Evolutionary conservation across 2,888 invertebrate species (phyloP).

Genomic region (Stenodema calcarata): DNA sequence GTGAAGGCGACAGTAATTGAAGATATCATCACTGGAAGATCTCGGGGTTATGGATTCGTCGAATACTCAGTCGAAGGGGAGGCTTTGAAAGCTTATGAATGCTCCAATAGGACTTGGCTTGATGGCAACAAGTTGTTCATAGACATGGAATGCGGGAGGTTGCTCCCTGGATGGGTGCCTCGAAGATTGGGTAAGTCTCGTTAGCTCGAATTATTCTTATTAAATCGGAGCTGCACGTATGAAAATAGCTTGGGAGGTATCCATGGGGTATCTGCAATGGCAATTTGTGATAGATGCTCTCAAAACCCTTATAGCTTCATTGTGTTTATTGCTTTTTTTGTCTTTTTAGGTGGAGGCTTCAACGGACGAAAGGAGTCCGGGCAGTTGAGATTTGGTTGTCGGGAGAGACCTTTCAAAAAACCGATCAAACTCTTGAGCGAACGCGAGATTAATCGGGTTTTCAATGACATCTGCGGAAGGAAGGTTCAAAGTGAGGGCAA

Average conservation of each 20-base stretch:
- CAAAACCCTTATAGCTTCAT: too few species aligned
- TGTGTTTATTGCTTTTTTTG: background rate
- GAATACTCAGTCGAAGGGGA: constrained; percentile 72
- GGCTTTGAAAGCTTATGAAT: constrained; percentile 68
- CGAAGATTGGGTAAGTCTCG: constrained; percentile 71
- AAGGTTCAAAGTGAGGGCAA: background rate
- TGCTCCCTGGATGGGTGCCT: constrained; percentile 81
- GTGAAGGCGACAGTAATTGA: constrained; percentile 71
- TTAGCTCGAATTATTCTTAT: background rate
- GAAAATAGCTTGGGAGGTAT: too few species aligned
- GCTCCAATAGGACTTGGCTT: constrained; percentile 65
- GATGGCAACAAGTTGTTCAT: constrained; percentile 76
- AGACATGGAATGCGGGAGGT: constrained; percentile 78
- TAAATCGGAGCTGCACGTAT: too few species aligned
- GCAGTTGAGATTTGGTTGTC: constrained; percentile 85
- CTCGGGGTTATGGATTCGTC: constrained; percentile 85
- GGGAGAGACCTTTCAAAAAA: constrained; percentile 76
- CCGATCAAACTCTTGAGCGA: constrained; percentile 63
- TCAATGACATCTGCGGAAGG: background rate
- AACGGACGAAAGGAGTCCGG: constrained; percentile 87
- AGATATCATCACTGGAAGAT: constrained; percentile 83
- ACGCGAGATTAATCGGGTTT: constrained; percentile 27
- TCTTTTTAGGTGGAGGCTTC: constrained; percentile 75
- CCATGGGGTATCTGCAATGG: too few species aligned
- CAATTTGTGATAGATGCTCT: too few species aligned